These are phyloP conservation scores for Sinocyclocheilus anophthalmus DNA, from an alignment of 2,113 vertebrate genomes.

Conservation along the genomic window DNA sequence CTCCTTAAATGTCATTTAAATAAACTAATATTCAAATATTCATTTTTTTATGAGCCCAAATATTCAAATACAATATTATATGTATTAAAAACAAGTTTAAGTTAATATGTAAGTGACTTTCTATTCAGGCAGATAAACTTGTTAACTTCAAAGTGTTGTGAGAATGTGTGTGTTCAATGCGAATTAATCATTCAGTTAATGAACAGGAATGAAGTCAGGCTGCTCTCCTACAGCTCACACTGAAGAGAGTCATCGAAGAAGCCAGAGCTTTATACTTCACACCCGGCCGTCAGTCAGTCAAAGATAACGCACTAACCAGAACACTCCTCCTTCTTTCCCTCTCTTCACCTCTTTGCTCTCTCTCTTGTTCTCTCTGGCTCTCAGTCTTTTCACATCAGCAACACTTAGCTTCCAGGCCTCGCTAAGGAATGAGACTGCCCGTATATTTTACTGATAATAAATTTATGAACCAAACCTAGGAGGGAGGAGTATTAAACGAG, in stretches of 20 bases:
- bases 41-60: too few relatives aligned
- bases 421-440: slow-evolving; percentile 66
- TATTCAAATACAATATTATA: too few relatives aligned
- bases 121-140: slow-evolving; percentile 66
- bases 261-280: slow-evolving; percentile 67
- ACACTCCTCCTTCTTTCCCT: slow-evolving; percentile 36
- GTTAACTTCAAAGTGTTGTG: slow-evolving; percentile 74
- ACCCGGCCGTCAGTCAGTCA: slow-evolving; percentile 54
- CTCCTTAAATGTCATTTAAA: too few relatives aligned
- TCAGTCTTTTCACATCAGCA: slow-evolving; percentile 52
- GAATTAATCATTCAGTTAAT: slow-evolving; percentile 77
- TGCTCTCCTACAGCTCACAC: slow-evolving; percentile 66
- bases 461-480: slow-evolving; percentile 77
- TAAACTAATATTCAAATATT: too few relatives aligned
- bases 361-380: slow-evolving; percentile 51
- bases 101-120: slow-evolving; percentile 51
- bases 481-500: slow-evolving; percentile 72
- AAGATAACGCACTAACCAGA: slow-evolving; percentile 52
- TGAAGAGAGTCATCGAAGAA: slow-evolving; percentile 67
- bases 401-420: slow-evolving; percentile 70
- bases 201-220: slow-evolving; percentile 76
- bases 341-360: slow-evolving; percentile 43
- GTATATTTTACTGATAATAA: slow-evolving; percentile 75
- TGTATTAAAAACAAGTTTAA: not conserved
- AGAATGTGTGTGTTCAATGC: slow-evolving; percentile 66